Evolutionary conservation across 1,140 invertebrate species (phyloP), one percentile per base, ranked within the genome.

Genomic region (Caligus rogercresseyi): DNA sequence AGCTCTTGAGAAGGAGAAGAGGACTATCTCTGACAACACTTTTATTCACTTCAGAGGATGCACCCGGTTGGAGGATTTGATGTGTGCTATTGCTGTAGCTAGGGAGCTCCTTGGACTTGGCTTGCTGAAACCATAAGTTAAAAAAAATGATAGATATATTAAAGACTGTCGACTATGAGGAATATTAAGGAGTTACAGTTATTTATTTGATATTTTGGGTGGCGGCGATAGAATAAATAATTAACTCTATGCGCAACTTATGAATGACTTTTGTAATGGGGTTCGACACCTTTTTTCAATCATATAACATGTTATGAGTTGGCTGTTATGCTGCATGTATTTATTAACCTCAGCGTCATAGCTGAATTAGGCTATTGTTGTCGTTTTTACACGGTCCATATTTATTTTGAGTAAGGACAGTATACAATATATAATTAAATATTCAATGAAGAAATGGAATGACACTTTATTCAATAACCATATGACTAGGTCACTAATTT

Each of bases 51-150:
- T 43, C 31, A 43, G 31, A 43, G 7, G 31, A 43, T n/a, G 54
- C 15, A 21, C 54, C 54, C n/a, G 54, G 20, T 56, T 56, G 54
- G 15, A 56, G 20, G 24, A 56, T 56, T 25, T 56, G 61, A 18
- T 51, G 52, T 15, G 79, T 74, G 69, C 79, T 83, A 23, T 77
- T 78, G 69, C 84, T 82, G 67, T 85, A 85, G 71, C 83, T 79
- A 53, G 82, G 81, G 67, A 84, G 71, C 74, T 86, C 83, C 74
- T 84, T 84, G 72, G 79, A 81, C 73, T 83, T 78, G 51, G 83
- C 83, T 80, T 85, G 83, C 83, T 85, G 74, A 58, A 78, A 78
- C 7, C 7, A 67, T 67, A 64, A 64, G 69, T 64, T 67, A 61
- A 24, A n/a, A 18, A 15, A 7, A 23, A 52, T 64, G 52, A 20